Percentiles rank a stretch among this genome's conserved stretches.
Evolutionary conservation across 2,113 vertebrate genomes (phyloP).

Genomic region (Austrofundulus limnaeus): DNA sequence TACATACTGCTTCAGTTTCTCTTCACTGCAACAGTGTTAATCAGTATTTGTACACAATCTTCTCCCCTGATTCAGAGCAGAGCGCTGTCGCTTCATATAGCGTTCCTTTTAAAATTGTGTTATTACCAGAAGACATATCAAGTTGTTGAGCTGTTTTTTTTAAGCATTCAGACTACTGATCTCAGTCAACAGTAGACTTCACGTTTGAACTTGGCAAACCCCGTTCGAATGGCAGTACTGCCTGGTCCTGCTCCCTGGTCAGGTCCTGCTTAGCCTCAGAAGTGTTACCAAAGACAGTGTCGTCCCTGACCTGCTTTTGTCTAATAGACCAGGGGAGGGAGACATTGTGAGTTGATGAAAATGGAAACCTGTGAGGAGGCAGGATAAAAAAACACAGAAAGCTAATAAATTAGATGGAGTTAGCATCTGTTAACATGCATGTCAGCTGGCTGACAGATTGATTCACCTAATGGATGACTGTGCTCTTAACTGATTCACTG

Average conservation of each 20-base stretch:
- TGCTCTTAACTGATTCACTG: conserved; percentile 15
- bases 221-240: too few relatives aligned
- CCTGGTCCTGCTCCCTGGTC: not conserved
- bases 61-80: not conserved
- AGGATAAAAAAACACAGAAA: conserved; percentile 13
- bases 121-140: not conserved
- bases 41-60: not conserved
- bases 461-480: conserved; percentile 37
- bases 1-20: too few relatives aligned
- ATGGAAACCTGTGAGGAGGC: conserved; percentile 42
- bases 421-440: conserved; percentile 14
- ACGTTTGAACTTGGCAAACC: too few relatives aligned
- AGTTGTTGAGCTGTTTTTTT: too few relatives aligned
- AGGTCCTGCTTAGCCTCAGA: not conserved
- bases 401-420: conserved; percentile 50
- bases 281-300: not conserved
- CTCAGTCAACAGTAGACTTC: too few relatives aligned
- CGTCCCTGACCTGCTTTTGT: not conserved
- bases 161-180: too few relatives aligned
- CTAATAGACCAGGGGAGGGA: conserved; percentile 12
- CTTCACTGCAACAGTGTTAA: too few relatives aligned
- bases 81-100: not conserved
- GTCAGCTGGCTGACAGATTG: conserved; percentile 35
- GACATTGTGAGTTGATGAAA: conserved; percentile 49
- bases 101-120: not conserved